Evolutionary conservation across 1,140 invertebrate species (phyloP).

Genomic region (Trinorchestia longiramus): DNA sequence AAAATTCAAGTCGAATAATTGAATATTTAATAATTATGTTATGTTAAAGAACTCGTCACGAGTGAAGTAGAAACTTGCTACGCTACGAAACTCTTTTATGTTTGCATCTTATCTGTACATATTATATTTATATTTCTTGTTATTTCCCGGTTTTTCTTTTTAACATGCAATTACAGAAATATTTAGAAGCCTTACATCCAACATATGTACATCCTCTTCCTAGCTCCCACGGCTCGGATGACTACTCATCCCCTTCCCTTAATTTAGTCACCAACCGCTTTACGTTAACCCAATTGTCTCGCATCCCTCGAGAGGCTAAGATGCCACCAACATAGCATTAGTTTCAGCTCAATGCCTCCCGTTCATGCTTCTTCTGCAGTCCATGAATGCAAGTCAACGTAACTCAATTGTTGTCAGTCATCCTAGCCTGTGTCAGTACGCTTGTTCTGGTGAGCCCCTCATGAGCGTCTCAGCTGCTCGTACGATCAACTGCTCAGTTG

Average conservation of each 20-base stretch:
- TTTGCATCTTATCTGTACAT: too few species aligned
- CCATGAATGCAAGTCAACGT: background rate
- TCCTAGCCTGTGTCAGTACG: background rate
- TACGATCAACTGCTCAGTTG: too few species aligned
- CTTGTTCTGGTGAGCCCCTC: background rate
- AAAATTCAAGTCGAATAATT: background rate
- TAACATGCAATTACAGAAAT: too few species aligned
- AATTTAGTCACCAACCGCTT: background rate
- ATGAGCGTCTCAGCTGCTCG: too few species aligned
- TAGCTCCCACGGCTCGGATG: background rate
- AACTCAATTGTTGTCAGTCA: background rate
- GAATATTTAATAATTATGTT: background rate
- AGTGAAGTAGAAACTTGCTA: too few species aligned
- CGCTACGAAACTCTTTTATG: too few species aligned
- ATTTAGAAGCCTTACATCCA: too few species aligned
- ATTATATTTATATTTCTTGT: too few species aligned
- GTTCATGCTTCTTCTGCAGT: background rate
- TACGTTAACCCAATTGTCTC: background rate
- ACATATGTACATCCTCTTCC: background rate
- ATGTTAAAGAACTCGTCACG: background rate
- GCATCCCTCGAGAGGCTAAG: background rate
- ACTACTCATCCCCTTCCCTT: background rate
- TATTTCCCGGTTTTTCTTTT: too few species aligned
- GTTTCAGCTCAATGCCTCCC: background rate
- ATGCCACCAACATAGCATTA: background rate